Evolutionary conservation across 2,113 vertebrate genomes (phyloP).

Genomic region (Progne subis): DNA sequence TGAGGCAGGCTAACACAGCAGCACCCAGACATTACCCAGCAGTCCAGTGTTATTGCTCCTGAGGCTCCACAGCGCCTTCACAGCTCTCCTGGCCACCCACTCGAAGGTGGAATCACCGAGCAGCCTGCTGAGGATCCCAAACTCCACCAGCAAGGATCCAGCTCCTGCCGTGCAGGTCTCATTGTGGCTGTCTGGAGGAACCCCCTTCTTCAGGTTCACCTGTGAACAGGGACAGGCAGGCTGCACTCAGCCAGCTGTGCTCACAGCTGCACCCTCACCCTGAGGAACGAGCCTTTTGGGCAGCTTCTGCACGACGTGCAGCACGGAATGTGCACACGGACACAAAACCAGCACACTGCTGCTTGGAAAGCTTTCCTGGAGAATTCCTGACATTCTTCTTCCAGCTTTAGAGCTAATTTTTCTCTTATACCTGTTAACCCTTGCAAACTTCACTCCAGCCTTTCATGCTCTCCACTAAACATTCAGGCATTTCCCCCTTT

Average conservation of each 20-base stretch:
- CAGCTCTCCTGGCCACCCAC: constrained; percentile 93
- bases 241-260: background rate
- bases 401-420: background rate
- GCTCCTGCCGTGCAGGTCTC: constrained; percentile 96
- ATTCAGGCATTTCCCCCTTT: background rate
- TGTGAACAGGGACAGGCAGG: constrained; percentile 37
- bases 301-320: fast-evolving
- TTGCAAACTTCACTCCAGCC: background rate
- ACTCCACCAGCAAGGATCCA: constrained; percentile 94
- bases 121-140: constrained; percentile 95
- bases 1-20: background rate
- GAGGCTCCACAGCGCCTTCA: constrained; percentile 92
- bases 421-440: background rate
- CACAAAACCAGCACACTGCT: background rate
- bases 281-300: background rate
- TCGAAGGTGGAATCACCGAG: constrained; percentile 96
- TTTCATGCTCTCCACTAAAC: background rate
- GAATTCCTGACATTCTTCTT: background rate
- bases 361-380: background rate
- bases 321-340: fast-evolving
- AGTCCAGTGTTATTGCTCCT: constrained; percentile 93
- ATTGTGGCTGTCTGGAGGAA: constrained; percentile 90
- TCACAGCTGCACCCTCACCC: background rate
- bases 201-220: constrained; percentile 95
- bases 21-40: constrained; percentile 76